phyloP scores from a whole-genome alignment of 1,140 invertebrate species.

The Nasonia vitripennis region DNA sequence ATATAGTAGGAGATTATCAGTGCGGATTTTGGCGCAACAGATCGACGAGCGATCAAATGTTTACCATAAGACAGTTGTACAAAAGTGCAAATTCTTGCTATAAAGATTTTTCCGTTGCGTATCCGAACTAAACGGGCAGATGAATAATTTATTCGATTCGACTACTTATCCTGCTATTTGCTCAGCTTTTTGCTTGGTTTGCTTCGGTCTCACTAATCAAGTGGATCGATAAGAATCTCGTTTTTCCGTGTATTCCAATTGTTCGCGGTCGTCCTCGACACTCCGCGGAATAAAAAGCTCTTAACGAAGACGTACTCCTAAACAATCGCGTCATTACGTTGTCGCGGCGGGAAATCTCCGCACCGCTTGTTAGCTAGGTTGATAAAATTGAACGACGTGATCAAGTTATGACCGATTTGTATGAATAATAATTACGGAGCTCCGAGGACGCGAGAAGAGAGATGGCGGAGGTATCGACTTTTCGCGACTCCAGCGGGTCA shows the following conservation, averaged over 20 bases:
- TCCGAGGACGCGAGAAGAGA: too few species aligned
- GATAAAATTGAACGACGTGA: not conserved
- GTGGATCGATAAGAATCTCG: not conserved
- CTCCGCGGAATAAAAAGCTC: not conserved
- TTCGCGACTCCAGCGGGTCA: not conserved
- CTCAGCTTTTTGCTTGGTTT: too few species aligned
- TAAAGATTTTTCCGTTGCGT: too few species aligned
- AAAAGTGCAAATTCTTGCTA: too few species aligned
- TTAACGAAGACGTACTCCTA: not conserved
- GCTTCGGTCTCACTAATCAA: too few species aligned
- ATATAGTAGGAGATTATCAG: too few species aligned
- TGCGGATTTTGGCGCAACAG: too few species aligned
- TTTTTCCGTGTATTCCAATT: not conserved
- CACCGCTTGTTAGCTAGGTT: not conserved
- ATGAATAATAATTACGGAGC: conserved; percentile 5
- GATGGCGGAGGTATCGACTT: not conserved
- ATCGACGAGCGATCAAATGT: too few species aligned
- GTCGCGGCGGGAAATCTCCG: not conserved
- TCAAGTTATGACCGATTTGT: not conserved
- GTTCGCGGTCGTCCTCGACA: not conserved
- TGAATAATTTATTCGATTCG: too few species aligned
- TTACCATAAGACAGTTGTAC: too few species aligned
- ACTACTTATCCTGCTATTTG: too few species aligned
- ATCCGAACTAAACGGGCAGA: too few species aligned
- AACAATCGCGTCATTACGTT: not conserved